phyloP scores from a whole-genome alignment of 1,140 invertebrate species.

The Bilobella aurantiaca region DNA sequence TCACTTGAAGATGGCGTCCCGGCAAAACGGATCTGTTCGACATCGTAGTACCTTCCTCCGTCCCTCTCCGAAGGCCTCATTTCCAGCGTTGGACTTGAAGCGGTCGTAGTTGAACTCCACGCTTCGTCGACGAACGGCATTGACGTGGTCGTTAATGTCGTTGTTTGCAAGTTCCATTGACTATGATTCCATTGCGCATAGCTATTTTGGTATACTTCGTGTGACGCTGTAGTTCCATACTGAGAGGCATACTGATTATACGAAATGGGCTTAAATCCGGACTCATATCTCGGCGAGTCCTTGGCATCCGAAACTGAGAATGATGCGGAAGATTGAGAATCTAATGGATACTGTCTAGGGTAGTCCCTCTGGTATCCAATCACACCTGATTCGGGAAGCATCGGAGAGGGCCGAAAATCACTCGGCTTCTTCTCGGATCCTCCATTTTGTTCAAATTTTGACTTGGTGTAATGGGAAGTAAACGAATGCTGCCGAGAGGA shows the following conservation, averaged over 20 bases:
- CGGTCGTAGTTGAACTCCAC: too few species aligned
- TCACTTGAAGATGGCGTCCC: constrained; percentile 25
- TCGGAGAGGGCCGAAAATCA: constrained; percentile 5
- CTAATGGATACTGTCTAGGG: background rate
- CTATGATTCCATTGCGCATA: background rate
- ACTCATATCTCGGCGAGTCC: constrained; percentile 19
- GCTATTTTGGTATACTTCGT: constrained; percentile 9
- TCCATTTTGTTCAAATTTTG: background rate
- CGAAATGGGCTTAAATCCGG: constrained; percentile 23
- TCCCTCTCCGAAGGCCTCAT: background rate
- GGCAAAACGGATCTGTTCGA: background rate
- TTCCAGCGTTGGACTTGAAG: background rate
- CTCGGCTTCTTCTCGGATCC: background rate
- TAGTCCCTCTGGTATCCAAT: background rate
- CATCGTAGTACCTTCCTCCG: background rate
- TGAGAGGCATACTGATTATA: constrained; percentile 20
- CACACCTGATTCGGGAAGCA: background rate
- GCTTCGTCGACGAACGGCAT: too few species aligned
- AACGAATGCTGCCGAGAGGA: background rate
- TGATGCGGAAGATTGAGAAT: background rate
- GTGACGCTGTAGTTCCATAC: constrained; percentile 12
- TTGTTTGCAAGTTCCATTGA: background rate
- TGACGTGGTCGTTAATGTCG: background rate
- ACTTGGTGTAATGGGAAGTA: background rate
- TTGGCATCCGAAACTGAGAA: constrained; percentile 13